A percentile compares a stretch with the other conserved stretches of the same genome.
Evolutionary conservation across 2,797 vertebrate genomes (phyloP).

Genomic region (Cuculus canorus): DNA sequence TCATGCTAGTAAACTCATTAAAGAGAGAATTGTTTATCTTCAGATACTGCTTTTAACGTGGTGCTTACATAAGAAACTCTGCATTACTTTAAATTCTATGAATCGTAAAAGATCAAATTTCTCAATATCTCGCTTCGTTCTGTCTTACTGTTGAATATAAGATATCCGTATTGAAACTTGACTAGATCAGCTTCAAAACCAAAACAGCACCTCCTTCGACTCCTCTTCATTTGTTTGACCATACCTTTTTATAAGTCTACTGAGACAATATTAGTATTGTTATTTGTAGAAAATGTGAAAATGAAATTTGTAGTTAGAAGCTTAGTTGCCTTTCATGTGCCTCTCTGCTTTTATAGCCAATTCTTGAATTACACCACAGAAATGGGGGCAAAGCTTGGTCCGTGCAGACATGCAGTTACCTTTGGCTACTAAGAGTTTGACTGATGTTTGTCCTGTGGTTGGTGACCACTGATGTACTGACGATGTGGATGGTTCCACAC

Average conservation of each 20-base stretch:
- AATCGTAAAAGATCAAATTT: not conserved
- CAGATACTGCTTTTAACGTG: not conserved
- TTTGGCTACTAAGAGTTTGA: not conserved
- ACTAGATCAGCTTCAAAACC: not conserved
- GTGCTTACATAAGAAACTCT: not conserved
- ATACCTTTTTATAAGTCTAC: not conserved
- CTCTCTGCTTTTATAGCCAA: not conserved
- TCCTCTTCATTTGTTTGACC: not conserved
- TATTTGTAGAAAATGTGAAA: not conserved
- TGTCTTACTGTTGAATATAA: not conserved
- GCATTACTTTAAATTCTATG: not conserved
- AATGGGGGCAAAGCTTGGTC: not conserved
- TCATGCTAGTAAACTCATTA: not conserved
- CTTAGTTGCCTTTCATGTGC: not conserved
- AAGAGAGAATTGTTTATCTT: not conserved
- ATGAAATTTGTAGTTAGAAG: not conserved
- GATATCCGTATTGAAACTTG: not conserved
- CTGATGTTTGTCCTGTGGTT: not conserved
- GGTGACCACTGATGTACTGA: not conserved
- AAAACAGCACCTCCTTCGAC: rapidly evolving
- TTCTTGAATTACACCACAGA: not conserved
- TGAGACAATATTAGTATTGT: not conserved
- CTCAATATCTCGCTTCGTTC: not conserved
- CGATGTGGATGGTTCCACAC: not conserved
- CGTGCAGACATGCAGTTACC: not conserved